phyloP scores from a whole-genome alignment of 2,113 vertebrate genomes.

The Vulpes lagopus region DNA sequence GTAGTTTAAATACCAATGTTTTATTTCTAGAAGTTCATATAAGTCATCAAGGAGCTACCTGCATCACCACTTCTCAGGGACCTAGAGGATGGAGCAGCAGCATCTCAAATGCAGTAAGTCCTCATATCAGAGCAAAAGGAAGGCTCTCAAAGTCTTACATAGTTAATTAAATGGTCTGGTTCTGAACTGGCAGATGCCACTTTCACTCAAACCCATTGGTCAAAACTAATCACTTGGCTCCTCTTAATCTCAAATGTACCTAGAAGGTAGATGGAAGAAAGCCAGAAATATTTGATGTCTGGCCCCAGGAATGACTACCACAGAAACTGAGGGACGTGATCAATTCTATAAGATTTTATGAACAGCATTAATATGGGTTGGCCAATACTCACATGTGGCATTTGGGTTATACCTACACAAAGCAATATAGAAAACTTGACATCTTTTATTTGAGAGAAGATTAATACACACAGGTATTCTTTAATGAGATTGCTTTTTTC shows the following conservation, averaged over 20 bases:
- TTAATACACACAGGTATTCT: not conserved
- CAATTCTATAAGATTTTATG: not conserved
- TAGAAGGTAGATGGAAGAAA: not conserved
- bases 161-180: not conserved
- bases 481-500: not conserved
- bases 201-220: not conserved
- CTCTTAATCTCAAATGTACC: not conserved
- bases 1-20: not conserved
- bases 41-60: not conserved
- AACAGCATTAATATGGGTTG: not conserved
- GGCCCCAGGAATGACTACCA: not conserved
- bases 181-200: not conserved
- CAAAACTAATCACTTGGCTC: not conserved
- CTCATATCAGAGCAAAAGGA: not conserved
- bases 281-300: not conserved
- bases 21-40: not conserved
- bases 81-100: not conserved
- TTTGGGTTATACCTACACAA: not conserved
- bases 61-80: not conserved
- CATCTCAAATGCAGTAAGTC: not conserved
- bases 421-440: not conserved
- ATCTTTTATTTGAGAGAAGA: not conserved
- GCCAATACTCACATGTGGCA: no score
- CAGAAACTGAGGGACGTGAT: not conserved
- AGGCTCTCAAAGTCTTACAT: not conserved